Base-by-base conservation (phyloP, 2,113 vertebrate species). In the Actinemys pallida region DNA sequence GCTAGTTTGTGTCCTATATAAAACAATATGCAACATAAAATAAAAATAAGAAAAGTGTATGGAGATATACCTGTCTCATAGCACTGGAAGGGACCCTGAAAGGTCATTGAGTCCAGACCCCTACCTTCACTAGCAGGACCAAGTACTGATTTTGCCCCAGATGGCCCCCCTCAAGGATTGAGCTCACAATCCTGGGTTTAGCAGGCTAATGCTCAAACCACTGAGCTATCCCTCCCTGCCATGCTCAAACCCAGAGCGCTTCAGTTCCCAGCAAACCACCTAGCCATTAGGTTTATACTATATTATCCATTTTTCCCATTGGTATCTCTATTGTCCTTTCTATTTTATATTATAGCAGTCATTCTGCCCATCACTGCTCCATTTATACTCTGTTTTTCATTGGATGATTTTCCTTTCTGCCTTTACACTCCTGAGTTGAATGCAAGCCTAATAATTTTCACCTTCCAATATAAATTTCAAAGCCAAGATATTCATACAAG, bases 341-440 rank as follows among this genome's bases (percentile, higher is more conserved):
- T 75, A 0, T 39, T 19, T 39, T 72, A 72, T 14, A 39, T 0
- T 42, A 93, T 42, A 93, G 3, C 35, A 93, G 29, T 57, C 13
- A 49, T 87, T 57, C 29, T 25, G 45, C 45, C 93, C 69, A 39
- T 65, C 84, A 10, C 19, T 47, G 2, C 83, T 62, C 31, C 90
- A 1, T 92, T 45, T 42, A 78, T 88, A n/a, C 10, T 59, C 20
- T 22, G 12, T 13, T 81, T 90, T 82, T 75, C 25, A 56, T 35
- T 14, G 25, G 2, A 35, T 86, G 27, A 39, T 72, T 84, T 29
- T 83, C 19, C 53, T 88, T 4, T 72, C 27, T 39, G 8, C 39
- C 22, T 72, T 89, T 95, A 84, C 31, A 62, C 75, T 84, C 69
- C 53, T 82, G 83, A 92, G 49, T 10, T 69, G 27, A 8, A 76